Evolutionary conservation across 1,140 invertebrate species (phyloP), one percentile per base, ranked within the genome.

Genomic region (Lycorma delicatula): DNA sequence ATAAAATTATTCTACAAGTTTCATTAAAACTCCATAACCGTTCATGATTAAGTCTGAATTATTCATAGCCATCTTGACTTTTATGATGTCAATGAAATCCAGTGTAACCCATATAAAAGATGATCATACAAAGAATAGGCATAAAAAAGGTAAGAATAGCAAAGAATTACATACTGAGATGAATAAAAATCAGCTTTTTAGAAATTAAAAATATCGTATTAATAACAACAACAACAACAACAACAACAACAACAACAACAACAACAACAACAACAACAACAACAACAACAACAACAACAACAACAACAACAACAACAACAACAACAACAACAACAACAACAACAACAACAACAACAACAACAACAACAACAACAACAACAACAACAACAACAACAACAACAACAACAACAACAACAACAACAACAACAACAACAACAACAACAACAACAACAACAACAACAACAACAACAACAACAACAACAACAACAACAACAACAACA

Each of bases 221-320:
- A 36, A 36, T n/a, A 36, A 36, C 34, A 36, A 36, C 34, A 36
- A 36, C 34, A 36, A 36, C 34, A 36, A 36, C 34, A 36, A 36
- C 34, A 36, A 36, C 34, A 36, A 36, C 34, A 36, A 36, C 34
- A 36, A 36, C 34, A 36, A 36, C 34, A 36, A 36, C 34, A 36
- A 36, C 34, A 36, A 36, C 34, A 36, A 36, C 34, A 36, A 36
- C 34, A 36, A 36, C 34, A 36, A 36, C 34, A 36, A 36, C 34
- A 36, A 36, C 34, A 36, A 36, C 34, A 36, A 36, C 34, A 36
- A 36, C 34, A 36, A 36, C 34, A 36, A 36, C 34, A 36, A 36
- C 34, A 36, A 36, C 34, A 36, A 36, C 34, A 36, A 36, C 34
- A 36, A 36, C 34, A 36, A 36, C 34, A 36, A 36, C 34, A 36